Conservation (phyloP, 1,140 invertebrate genomes). For the Caerostris darwini region DNA sequence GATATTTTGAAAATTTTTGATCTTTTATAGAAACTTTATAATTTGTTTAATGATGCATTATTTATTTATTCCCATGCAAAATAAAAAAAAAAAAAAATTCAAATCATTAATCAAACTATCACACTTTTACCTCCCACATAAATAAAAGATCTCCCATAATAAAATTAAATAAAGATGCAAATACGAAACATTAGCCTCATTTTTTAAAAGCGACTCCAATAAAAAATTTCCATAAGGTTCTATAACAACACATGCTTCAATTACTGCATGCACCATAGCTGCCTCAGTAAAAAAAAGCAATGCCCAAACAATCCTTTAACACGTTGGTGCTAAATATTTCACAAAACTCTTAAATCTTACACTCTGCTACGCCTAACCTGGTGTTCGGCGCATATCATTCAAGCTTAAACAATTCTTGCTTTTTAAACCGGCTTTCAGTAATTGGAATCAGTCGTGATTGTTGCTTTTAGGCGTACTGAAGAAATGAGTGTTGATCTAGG, state of each 20-base stretch:
- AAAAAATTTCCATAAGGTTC: not conserved
- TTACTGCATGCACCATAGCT: not conserved
- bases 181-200: not conserved
- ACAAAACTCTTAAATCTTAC: not conserved
- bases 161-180: not conserved
- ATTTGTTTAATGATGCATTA: too few relatives aligned
- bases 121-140: not conserved
- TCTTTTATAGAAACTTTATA: too few relatives aligned
- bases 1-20: too few relatives aligned
- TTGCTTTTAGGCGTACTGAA: conserved; percentile 17
- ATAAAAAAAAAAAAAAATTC: not conserved
- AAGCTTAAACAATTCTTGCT: not conserved
- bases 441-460: conserved; percentile 17
- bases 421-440: conserved; percentile 22
- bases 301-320: not conserved
- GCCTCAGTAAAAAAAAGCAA: not conserved
- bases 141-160: not conserved
- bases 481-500: conserved; percentile 37
- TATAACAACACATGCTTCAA: not conserved
- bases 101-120: not conserved
- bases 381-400: not conserved
- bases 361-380: not conserved
- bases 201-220: not conserved
- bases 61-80: not conserved
- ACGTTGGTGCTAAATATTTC: not conserved